phyloP scores from a whole-genome alignment of 1,140 invertebrate genomes.

The Chelonus insularis region DNA sequence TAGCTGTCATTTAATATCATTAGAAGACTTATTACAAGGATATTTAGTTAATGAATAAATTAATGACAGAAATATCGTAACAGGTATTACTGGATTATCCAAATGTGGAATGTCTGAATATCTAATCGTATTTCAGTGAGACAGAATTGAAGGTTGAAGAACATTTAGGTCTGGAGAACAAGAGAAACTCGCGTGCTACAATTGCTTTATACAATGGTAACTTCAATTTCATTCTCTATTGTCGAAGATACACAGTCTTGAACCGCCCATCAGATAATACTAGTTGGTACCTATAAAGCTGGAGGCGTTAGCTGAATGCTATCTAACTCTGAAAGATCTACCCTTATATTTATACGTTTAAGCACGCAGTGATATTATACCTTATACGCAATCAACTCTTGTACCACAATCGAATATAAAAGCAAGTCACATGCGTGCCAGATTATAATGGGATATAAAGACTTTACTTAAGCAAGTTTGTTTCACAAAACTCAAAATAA shows the following conservation, averaged over 20 bases:
- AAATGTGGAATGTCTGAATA: not conserved
- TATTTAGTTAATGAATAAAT: too few species aligned
- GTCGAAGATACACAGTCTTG: conserved; percentile 15
- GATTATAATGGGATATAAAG: too few species aligned
- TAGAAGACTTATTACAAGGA: too few species aligned
- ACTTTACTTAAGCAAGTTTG: too few species aligned
- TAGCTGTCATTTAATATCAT: too few species aligned
- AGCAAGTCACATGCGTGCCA: too few species aligned
- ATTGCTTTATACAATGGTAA: not conserved
- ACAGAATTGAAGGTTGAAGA: conserved; percentile 8
- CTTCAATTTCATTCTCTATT: conserved; percentile 9
- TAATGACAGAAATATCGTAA: too few species aligned
- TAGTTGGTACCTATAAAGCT: not conserved
- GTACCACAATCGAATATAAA: too few species aligned
- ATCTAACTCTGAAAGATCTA: conserved; percentile 11
- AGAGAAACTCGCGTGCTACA: too few species aligned
- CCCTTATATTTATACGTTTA: not conserved
- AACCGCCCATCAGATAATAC: conserved; percentile 31
- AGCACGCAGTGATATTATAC: not conserved
- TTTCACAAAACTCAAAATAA: too few species aligned
- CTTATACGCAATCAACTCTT: not conserved
- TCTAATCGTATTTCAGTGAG: not conserved
- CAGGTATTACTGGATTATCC: too few species aligned
- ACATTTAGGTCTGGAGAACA: not conserved
- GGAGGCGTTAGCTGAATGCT: not conserved